Evolutionary conservation across 2,797 vertebrate species (phyloP).

Genomic region (Lepus oiostolus): DNA sequence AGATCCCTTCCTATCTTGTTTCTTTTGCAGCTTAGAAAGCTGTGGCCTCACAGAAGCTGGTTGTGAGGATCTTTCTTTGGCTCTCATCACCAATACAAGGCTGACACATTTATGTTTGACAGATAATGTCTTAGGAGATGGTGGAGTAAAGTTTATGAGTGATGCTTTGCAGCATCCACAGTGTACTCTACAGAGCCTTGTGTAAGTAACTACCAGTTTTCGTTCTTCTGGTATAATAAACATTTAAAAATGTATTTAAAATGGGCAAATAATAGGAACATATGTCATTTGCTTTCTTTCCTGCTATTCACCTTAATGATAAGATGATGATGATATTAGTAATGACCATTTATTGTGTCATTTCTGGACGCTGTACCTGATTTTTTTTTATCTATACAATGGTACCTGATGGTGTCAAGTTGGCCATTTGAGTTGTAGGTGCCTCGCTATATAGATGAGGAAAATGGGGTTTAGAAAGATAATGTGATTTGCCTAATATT

Average conservation of each 20-base stretch:
- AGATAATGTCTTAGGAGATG: constrained; percentile 74
- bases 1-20: constrained; percentile 40
- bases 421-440: background rate
- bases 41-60: constrained; percentile 74
- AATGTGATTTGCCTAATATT: background rate
- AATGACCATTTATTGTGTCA: background rate
- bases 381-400: background rate
- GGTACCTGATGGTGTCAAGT: background rate
- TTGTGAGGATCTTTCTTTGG: constrained; percentile 72
- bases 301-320: background rate
- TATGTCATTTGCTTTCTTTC: background rate
- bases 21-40: constrained; percentile 73
- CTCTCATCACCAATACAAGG: constrained; percentile 68
- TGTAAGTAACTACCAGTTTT: constrained; percentile 74
- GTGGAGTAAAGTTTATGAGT: constrained; percentile 76
- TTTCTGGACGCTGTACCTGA: background rate
- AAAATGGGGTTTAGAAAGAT: constrained; percentile 17
- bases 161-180: constrained; percentile 68
- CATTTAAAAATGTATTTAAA: constrained; percentile 30
- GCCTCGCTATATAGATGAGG: background rate
- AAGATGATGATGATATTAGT: background rate
- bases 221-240: background rate
- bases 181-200: constrained; percentile 79
- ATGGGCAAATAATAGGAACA: background rate
- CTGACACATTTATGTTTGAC: constrained; percentile 79